Conservation (phyloP, 2,113 vertebrate genomes). For the Crypturellus undulatus region DNA sequence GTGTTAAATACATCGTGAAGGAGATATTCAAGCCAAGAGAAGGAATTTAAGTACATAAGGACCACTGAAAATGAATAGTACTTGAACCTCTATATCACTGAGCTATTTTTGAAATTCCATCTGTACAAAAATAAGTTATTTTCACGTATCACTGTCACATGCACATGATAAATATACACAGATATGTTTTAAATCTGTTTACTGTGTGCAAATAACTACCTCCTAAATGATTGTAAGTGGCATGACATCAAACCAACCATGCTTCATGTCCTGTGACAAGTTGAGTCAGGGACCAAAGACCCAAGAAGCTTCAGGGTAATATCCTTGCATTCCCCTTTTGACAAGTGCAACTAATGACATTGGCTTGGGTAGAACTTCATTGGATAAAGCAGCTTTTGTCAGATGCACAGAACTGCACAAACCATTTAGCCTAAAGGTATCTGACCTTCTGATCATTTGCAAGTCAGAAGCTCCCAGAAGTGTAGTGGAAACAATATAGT, state of each 20-base stretch:
- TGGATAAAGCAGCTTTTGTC: background rate
- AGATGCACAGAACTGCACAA: background rate
- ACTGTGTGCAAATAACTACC: background rate
- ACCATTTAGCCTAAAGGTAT: background rate
- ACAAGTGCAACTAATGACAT: background rate
- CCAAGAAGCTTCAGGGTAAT: background rate
- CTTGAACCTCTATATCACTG: background rate
- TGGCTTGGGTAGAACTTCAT: background rate
- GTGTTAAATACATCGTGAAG: background rate
- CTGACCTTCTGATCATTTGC: background rate
- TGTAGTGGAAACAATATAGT: background rate
- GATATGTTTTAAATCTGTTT: background rate
- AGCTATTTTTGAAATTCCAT: background rate
- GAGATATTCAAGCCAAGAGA: background rate
- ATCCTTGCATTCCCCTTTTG: background rate
- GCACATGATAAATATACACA: background rate
- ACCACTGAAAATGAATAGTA: background rate
- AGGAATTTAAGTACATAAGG: background rate
- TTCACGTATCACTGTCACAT: background rate
- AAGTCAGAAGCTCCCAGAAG: background rate
- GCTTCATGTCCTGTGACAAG: background rate
- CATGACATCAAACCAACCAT: background rate
- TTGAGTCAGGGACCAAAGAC: background rate
- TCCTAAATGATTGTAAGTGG: background rate
- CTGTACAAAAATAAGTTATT: background rate